Conservation (phyloP, 2,888 invertebrate species). For the Drosophila borealis region DNA sequence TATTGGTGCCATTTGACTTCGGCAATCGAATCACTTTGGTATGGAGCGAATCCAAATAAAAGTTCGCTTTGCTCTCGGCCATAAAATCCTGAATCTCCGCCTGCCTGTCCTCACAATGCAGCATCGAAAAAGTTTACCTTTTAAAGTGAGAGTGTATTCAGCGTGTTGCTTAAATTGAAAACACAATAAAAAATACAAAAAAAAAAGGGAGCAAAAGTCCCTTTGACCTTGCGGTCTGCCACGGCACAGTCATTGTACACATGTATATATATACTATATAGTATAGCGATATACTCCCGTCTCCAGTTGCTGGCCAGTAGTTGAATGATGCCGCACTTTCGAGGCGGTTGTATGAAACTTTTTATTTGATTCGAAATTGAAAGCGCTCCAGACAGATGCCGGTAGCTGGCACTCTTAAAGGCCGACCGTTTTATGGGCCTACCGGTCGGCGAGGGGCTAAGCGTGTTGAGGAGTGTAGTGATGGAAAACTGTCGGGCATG, state of each 20-base stretch:
- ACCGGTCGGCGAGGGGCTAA: not conserved
- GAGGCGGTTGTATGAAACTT: conserved; percentile 50
- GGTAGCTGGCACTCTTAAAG: conserved; percentile 20
- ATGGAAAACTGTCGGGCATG: conserved; percentile 56
- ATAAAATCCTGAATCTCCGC: conserved; percentile 40
- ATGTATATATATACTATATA: conserved; percentile 5
- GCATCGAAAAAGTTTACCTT: conserved; percentile 55
- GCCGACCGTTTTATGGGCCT: conserved; percentile 13
- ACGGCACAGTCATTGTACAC: conserved; percentile 9
- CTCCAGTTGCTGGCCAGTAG: conserved; percentile 18
- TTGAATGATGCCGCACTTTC: conserved; percentile 55
- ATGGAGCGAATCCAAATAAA: conserved; percentile 47
- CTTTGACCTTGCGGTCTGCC: conserved; percentile 64
- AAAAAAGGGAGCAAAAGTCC: conserved; percentile 47
- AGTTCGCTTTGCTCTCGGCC: conserved; percentile 35
- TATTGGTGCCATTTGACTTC: conserved; percentile 68
- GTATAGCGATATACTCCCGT: not conserved
- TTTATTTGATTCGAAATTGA: conserved; percentile 75
- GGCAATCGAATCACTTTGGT: conserved; percentile 67
- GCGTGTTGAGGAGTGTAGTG: conserved; percentile 14
- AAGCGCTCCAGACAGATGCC: conserved; percentile 60
- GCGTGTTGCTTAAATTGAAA: conserved; percentile 50
- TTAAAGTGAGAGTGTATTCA: conserved; percentile 58
- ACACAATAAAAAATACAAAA: conserved; percentile 37
- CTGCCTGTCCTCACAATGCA: not conserved